Base-by-base conservation (phyloP, 2,888 invertebrate genomes). In the Dasypogon diadema region DNA sequence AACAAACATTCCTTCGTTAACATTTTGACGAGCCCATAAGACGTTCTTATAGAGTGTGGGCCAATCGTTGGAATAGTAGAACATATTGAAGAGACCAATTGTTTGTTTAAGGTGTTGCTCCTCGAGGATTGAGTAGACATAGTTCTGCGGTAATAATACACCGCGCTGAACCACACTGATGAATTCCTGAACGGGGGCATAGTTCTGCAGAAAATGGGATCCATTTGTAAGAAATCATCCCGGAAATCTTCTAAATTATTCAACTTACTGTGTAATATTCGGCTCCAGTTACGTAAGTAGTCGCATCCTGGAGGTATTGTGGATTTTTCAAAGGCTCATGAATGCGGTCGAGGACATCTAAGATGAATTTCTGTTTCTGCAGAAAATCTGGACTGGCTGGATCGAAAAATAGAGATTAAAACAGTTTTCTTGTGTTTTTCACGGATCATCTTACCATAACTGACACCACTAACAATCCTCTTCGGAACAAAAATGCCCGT, bases 1-100 rank as follows among this genome's bases (percentile, higher is more conserved):
- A 77, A 92, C 88, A 84, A 92, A 94, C 88, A 93, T 90, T 81
- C 90, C 92, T 77, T 91, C 90, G 87, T 94, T 93, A 78, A 92
- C 88, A 81, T 90, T 87, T 77, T 90, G 89, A 42, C 93, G 90
- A 46, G 92, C 89, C 90, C 91, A 93, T 55, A 81, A 80, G 2
- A 83, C 81, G 56, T 83, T 88, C 75, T 88, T 88, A 83, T 88
- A 89, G 85, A 91, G 90, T 72, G 88, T 88, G 0, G 88, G 87
- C 81, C 89, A 91, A 84, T 90, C 89, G 81, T 89, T 89, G 63
- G 91, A 89, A 77, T 88, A 88, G 84, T 86, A 89, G 81, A 91
- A 87, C 74, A 91, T 86, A 82, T 91, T 89, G 85, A 91, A 91
- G 8, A 91, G 85, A 58, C 88, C 87, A 37, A 87, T 83, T 22